Percentiles rank a stretch among this genome's conserved stretches.
phyloP scores from a whole-genome alignment of 2,888 invertebrate species.

The Chrysina gloriosa region DNA sequence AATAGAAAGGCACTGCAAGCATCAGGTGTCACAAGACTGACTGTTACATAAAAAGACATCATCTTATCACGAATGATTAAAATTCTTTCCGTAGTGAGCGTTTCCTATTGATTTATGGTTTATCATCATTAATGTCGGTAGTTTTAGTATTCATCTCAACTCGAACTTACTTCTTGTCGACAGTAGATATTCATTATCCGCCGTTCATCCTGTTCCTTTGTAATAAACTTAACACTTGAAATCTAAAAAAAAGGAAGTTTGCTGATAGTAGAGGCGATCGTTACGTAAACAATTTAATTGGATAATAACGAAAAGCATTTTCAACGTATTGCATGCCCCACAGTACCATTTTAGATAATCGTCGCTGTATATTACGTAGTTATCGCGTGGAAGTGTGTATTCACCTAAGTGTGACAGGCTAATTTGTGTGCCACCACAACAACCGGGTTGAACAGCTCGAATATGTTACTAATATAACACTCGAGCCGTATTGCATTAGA shows the following conservation, averaged over 20 bases:
- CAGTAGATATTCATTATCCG: not conserved
- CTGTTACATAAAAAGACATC: no score
- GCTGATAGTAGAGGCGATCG: not conserved
- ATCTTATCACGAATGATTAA: no score
- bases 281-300: conserved; percentile 3
- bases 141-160: no score
- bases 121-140: no score
- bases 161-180: not conserved
- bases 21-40: no score
- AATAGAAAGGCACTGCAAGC: no score
- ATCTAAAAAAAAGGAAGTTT: not conserved
- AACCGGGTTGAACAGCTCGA: conserved; percentile 34
- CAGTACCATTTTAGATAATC: conserved; percentile 20
- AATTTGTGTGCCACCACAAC: conserved; percentile 40
- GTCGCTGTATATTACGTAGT: conserved; percentile 17
- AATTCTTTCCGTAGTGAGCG: no score
- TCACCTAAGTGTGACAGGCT: conserved; percentile 35
- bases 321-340: conserved; percentile 8
- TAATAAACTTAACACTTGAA: not conserved
- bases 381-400: conserved; percentile 5
- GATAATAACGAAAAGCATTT: conserved; percentile 11
- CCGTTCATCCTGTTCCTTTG: not conserved
- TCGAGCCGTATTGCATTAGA: conserved; percentile 22
- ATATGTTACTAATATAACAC: conserved; percentile 39
- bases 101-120: no score